These are phyloP conservation scores for Formica selysi DNA, from an alignment of 1,140 invertebrate species.

Conservation along the genomic window DNA sequence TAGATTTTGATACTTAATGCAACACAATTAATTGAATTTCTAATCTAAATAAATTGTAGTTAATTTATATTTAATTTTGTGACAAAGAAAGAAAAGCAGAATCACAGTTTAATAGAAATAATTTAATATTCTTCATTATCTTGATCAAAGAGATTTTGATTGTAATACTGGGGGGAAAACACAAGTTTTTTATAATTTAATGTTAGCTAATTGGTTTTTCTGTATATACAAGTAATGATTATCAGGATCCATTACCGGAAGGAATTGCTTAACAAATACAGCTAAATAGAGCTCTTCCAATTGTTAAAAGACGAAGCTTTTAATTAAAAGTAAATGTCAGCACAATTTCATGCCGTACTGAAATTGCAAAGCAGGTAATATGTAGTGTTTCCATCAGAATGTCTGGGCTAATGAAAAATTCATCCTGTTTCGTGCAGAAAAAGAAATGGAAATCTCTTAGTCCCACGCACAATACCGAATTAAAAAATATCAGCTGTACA, in stretches of 20 bases:
- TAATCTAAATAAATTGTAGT: background rate
- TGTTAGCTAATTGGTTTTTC: background rate
- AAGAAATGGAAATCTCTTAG: background rate
- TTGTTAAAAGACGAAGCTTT: constrained; percentile 39
- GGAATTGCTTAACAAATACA: background rate
- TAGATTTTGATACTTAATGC: background rate
- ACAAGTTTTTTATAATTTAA: constrained; percentile 27
- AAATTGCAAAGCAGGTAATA: constrained; percentile 14
- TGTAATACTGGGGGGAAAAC: background rate
- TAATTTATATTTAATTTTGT: background rate
- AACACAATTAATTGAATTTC: background rate
- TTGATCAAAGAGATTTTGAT: background rate
- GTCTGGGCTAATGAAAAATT: constrained; percentile 25
- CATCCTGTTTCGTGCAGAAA: background rate
- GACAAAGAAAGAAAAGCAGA: no score
- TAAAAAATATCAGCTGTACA: background rate
- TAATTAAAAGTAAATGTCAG: constrained; percentile 45
- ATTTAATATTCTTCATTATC: background rate
- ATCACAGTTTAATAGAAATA: background rate
- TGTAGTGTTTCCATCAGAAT: background rate
- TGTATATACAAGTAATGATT: background rate
- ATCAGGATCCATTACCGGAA: background rate
- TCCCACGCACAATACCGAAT: constrained; percentile 8
- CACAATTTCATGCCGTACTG: background rate
- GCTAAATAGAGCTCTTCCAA: constrained; percentile 10